Evolutionary conservation across 2,113 vertebrate species (phyloP).

Genomic region (Lasiurus cinereus): DNA sequence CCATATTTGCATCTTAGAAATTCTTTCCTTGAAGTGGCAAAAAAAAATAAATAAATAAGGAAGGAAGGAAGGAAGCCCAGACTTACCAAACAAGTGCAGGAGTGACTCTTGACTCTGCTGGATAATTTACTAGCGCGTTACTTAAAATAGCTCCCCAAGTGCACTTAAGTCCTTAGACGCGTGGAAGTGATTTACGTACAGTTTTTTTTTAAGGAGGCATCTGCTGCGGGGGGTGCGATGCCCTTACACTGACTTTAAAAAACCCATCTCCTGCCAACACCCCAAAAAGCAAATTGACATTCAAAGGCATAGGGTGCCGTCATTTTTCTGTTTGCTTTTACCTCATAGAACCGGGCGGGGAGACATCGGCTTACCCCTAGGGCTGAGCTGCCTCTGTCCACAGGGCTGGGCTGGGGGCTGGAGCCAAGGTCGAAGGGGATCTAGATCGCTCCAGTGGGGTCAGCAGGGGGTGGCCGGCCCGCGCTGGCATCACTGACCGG

Average conservation of each 20-base stretch:
- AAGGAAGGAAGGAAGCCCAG: background rate
- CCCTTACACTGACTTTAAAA: slow-evolving; percentile 83
- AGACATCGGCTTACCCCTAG: background rate
- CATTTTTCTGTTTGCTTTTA: background rate
- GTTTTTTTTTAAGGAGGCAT: slow-evolving; percentile 72
- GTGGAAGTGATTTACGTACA: slow-evolving; percentile 64
- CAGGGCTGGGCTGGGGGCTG: background rate
- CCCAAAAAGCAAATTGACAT: slow-evolving; percentile 80
- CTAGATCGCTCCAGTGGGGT: rapidly evolving
- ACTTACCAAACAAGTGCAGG: slow-evolving; percentile 57
- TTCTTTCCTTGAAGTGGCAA: slow-evolving; percentile 36
- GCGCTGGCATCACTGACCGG: background rate
- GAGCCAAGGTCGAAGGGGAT: background rate
- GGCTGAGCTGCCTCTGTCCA: background rate
- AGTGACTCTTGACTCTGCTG: slow-evolving; percentile 71
- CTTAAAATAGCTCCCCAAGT: slow-evolving; percentile 78
- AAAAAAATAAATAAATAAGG: too few species aligned
- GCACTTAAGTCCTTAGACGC: slow-evolving; percentile 67
- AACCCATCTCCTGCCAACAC: slow-evolving; percentile 78
- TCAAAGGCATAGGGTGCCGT: slow-evolving; percentile 58
- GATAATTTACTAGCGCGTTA: slow-evolving; percentile 75
- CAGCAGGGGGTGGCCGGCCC: rapidly evolving
- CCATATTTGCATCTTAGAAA: slow-evolving; percentile 40
- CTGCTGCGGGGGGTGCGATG: slow-evolving; percentile 60
- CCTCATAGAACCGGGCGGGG: background rate